Percentiles rank a stretch among this genome's conserved stretches.
phyloP scores from a whole-genome alignment of 1,140 invertebrate species.

The Drosophila serrata region DNA sequence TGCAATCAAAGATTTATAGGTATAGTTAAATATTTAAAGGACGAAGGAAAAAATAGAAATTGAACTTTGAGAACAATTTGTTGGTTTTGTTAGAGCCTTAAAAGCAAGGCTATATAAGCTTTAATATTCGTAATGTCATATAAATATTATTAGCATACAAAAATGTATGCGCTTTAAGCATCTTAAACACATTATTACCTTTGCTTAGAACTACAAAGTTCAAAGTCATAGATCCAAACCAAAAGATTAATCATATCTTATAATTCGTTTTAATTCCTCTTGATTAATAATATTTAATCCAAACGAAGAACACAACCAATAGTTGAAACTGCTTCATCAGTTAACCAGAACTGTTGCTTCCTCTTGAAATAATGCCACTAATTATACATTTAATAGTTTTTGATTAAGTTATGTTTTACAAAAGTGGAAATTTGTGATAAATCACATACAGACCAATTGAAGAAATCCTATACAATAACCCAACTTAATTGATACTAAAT shows the following conservation, averaged over 20 bases:
- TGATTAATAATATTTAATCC: no score
- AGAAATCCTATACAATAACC: not conserved
- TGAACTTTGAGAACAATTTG: not conserved
- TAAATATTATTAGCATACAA: not conserved
- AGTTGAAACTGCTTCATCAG: no score
- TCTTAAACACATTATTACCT: no score
- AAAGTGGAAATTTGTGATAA: not conserved
- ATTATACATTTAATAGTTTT: not conserved
- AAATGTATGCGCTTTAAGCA: no score
- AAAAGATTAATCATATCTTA: no score
- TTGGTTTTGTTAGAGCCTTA: not conserved
- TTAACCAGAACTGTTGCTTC: not conserved
- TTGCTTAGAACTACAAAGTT: no score
- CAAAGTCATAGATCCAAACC: no score
- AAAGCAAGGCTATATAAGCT: not conserved
- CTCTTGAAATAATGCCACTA: not conserved
- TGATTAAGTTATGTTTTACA: not conserved
- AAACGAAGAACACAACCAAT: no score
- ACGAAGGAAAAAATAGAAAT: fast-evolving
- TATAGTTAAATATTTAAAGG: not conserved
- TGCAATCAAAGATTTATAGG: not conserved
- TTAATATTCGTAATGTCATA: not conserved
- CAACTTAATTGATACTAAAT: not conserved
- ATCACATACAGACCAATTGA: not conserved
- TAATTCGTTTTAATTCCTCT: no score